These are phyloP conservation scores for Ranitomeya variabilis DNA, from an alignment of 2,113 vertebrate species.

Conservation along the genomic window DNA sequence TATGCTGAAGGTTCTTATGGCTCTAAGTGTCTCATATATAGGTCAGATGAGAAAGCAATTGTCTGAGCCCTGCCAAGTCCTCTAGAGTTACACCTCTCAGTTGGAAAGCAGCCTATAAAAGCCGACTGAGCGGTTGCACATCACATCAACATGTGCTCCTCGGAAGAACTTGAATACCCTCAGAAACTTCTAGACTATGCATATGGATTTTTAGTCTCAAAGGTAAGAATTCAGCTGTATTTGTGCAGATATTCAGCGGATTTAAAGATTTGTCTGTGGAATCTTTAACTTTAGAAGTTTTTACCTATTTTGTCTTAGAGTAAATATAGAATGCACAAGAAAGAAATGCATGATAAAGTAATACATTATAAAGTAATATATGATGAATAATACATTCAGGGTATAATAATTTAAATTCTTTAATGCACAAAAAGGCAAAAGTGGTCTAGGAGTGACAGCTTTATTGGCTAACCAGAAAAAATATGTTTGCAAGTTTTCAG, in stretches of 20 bases:
- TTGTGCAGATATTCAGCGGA: no score
- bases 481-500: no score
- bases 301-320: no score
- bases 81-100: neutral
- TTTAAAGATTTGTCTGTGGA: neutral
- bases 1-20: no score
- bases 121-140: neutral
- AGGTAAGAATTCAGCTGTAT: slow-evolving; percentile 72
- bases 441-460: no score
- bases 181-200: slow-evolving; percentile 77
- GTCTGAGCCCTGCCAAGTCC: neutral
- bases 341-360: no score
- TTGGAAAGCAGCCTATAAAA: slow-evolving; percentile 13
- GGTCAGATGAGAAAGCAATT: slow-evolving; percentile 1
- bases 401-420: no score
- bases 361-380: no score
- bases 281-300: neutral
- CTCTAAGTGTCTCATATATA: neutral
- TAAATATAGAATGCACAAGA: no score
- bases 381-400: no score
- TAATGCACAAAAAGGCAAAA: no score
- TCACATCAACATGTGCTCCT: neutral
- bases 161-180: slow-evolving; percentile 65
- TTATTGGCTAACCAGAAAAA: no score
- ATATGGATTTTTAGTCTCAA: slow-evolving; percentile 85